Evolutionary conservation across 1,140 invertebrate species (phyloP).

Genomic region (Drosophila carrolli): DNA sequence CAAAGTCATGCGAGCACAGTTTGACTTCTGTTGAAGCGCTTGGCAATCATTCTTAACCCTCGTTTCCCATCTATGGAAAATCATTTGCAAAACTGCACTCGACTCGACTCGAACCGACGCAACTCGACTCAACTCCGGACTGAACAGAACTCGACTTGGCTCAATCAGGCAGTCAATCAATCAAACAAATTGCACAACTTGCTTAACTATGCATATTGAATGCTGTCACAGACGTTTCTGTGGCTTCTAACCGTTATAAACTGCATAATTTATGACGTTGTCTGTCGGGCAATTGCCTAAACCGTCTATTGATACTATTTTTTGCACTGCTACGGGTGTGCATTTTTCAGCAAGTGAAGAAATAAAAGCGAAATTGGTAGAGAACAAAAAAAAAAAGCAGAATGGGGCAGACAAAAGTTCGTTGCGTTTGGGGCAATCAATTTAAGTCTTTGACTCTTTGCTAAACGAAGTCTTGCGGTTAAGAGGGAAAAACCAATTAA

Average conservation of each 20-base stretch:
- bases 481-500: conserved; percentile 69
- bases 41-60: conserved; percentile 18
- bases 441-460: conserved; percentile 45
- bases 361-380: conserved; percentile 9
- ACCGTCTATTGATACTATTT: conserved; percentile 30
- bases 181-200: conserved; percentile 72
- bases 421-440: conserved; percentile 39
- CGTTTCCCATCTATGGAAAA: conserved; percentile 1
- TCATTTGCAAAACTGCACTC: conserved; percentile 39
- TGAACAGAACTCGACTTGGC: conserved; percentile 18
- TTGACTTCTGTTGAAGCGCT: conserved; percentile 7
- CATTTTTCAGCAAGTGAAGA: conserved; percentile 20
- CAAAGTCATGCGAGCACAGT: conserved; percentile 11
- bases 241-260: conserved; percentile 19
- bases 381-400: background rate
- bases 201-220: conserved; percentile 77
- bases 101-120: conserved; percentile 20
- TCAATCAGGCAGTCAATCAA: conserved; percentile 77
- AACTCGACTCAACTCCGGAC: background rate
- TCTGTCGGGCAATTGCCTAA: conserved; percentile 52
- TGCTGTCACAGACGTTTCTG: conserved; percentile 57
- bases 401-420: conserved; percentile 20
- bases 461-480: conserved; percentile 45
- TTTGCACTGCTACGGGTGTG: conserved; percentile 9
- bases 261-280: conserved; percentile 71